phyloP scores from a whole-genome alignment of 1,140 invertebrate genomes.

The Oscheius sp. region DNA sequence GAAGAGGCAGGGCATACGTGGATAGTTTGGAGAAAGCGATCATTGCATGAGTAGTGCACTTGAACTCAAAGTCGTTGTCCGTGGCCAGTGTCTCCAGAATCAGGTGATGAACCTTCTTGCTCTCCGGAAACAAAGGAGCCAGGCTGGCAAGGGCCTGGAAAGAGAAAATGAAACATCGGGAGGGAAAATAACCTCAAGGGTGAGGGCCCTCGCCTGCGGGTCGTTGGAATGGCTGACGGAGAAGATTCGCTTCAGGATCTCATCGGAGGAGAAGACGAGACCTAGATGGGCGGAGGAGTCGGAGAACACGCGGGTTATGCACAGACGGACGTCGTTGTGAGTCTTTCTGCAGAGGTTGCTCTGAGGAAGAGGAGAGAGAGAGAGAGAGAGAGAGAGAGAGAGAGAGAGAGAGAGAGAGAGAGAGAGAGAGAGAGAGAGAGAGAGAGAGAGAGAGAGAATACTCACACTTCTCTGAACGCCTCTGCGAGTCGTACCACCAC shows the following conservation, averaged over 20 bases:
- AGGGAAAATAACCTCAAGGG: neutral
- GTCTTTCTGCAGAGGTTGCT: no score
- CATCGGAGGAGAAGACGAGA: neutral
- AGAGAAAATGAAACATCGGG: neutral
- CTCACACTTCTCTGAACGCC: neutral
- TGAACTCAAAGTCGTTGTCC: neutral
- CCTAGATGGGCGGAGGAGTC: neutral
- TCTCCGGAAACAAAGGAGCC: neutral
- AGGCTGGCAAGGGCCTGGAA: neutral
- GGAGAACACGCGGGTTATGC: neutral
- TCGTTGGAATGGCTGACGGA: neutral
- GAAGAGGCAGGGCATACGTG: neutral
- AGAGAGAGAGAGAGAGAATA: neutral
- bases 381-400: neutral
- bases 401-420: neutral
- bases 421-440: neutral
- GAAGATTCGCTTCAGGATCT: neutral
- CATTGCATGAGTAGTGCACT: neutral
- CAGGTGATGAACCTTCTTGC: neutral
- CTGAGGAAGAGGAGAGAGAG: no score
- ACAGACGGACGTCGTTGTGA: neutral
- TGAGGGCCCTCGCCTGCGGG: neutral
- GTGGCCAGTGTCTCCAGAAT: neutral
- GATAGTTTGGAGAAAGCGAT: neutral
- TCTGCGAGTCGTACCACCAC: neutral